Percentiles rank a stretch among this genome's conserved stretches.
These are phyloP conservation scores for Leptestheria dahalacensis DNA, from an alignment of 1,140 invertebrate species.

Conservation along the genomic window DNA sequence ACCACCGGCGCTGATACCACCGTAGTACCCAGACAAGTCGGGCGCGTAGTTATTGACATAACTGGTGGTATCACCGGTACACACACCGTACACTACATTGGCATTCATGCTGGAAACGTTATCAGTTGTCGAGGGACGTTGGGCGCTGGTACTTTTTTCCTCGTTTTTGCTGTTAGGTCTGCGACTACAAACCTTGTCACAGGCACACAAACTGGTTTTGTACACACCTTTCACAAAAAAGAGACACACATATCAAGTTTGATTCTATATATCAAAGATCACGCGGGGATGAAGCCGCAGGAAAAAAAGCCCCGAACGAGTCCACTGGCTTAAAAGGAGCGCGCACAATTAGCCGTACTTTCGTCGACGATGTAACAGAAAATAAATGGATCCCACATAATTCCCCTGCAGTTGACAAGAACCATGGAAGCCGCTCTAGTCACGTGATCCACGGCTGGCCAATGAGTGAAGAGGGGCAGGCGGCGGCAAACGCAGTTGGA, in stretches of 20 bases:
- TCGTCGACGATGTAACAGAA: background rate
- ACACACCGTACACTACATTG: slow-evolving; percentile 43
- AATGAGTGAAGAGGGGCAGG: background rate
- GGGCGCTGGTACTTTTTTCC: background rate
- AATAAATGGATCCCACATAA: background rate
- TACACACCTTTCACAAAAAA: background rate
- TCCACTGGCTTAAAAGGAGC: background rate
- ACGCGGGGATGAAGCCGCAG: too few species aligned
- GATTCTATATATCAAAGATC: too few species aligned
- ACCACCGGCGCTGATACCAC: background rate
- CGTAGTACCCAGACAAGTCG: background rate
- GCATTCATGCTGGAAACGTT: slow-evolving; percentile 21
- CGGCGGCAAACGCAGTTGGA: background rate
- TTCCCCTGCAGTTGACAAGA: background rate
- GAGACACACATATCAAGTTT: background rate
- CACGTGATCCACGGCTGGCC: background rate
- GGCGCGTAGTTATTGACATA: slow-evolving; percentile 17
- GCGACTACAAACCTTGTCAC: background rate
- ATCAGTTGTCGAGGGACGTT: background rate
- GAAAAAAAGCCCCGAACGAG: background rate
- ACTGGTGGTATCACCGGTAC: slow-evolving; percentile 29
- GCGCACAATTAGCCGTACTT: background rate
- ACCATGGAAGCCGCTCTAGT: background rate
- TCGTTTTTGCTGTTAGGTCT: background rate
- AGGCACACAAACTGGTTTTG: background rate